Conservation (phyloP, 2,797 vertebrate species). For the Orestias chungarensis region DNA sequence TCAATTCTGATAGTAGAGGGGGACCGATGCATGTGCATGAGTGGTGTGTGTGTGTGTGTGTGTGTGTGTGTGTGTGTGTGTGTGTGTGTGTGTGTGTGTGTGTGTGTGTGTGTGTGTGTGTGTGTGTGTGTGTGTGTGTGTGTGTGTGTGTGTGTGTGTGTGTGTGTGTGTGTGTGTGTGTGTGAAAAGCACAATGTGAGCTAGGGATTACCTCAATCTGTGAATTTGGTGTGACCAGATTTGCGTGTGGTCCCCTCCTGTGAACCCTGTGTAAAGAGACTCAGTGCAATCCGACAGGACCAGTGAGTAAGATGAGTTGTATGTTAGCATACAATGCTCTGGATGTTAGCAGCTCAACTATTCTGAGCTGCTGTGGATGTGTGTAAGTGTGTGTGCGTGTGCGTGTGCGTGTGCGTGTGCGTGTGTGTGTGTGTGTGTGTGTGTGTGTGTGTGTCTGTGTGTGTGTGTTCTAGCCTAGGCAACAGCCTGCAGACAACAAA, state of each 20-base stretch:
- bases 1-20: constrained; percentile 76
- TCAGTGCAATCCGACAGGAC: constrained; percentile 49
- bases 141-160: too few relatives aligned
- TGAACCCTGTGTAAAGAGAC: constrained; percentile 53
- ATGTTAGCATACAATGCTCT: constrained; percentile 64
- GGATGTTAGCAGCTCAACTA: constrained; percentile 52
- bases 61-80: too few relatives aligned
- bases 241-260: constrained; percentile 71
- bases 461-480: constrained; percentile 19
- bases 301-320: constrained; percentile 69
- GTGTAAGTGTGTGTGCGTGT: constrained; percentile 19
- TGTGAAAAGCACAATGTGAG: constrained; percentile 56
- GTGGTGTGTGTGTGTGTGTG: constrained; percentile 39
- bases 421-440: constrained; percentile 21
- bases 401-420: constrained; percentile 28
- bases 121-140: too few relatives aligned
- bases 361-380: constrained; percentile 24
- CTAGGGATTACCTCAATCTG: constrained; percentile 63
- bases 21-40: constrained; percentile 43
- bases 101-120: too few relatives aligned
- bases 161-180: constrained; percentile 25
- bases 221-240: constrained; percentile 71
- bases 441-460: constrained; percentile 20
- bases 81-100: too few relatives aligned
- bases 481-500: constrained; percentile 51